Evolutionary conservation across 92 coral and sea anemone species (phyloP).

Genomic region (Zoanthus sansibaricus): DNA sequence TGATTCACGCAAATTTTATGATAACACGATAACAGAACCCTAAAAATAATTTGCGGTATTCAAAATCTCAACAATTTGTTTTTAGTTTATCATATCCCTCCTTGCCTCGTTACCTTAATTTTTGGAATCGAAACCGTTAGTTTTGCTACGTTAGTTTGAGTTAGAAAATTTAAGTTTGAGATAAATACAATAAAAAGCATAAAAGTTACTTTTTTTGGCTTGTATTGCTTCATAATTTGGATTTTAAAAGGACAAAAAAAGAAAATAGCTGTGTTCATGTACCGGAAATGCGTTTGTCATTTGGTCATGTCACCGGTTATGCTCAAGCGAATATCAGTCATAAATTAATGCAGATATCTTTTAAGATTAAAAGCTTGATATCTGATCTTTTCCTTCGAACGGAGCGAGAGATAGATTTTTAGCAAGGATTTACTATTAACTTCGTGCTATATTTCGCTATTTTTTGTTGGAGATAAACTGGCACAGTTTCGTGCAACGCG

Average conservation of each 20-base stretch:
- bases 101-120: not conserved
- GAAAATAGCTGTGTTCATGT: not conserved
- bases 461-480: not conserved
- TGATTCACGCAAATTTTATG: not conserved
- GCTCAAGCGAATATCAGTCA: slow-evolving; percentile 26
- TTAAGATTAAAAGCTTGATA: not conserved
- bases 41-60: slow-evolving; percentile 9
- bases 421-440: not conserved
- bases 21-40: not conserved
- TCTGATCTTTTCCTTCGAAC: not conserved
- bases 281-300: slow-evolving; percentile 50
- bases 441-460: not conserved
- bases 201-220: not conserved
- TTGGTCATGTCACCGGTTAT: slow-evolving; percentile 33
- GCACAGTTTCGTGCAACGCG: not conserved
- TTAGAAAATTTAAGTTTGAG: not conserved
- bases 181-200: not conserved
- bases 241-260: not conserved
- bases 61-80: not conserved
- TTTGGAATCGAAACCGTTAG: not conserved
- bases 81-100: not conserved
- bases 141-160: not conserved
- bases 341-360: not conserved
- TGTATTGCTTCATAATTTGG: not conserved
- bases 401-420: not conserved